Percentiles rank a stretch among this genome's conserved stretches.
Evolutionary conservation across 2,797 vertebrate genomes (phyloP).

Genomic region (Enteromius thamalakanensis): DNA sequence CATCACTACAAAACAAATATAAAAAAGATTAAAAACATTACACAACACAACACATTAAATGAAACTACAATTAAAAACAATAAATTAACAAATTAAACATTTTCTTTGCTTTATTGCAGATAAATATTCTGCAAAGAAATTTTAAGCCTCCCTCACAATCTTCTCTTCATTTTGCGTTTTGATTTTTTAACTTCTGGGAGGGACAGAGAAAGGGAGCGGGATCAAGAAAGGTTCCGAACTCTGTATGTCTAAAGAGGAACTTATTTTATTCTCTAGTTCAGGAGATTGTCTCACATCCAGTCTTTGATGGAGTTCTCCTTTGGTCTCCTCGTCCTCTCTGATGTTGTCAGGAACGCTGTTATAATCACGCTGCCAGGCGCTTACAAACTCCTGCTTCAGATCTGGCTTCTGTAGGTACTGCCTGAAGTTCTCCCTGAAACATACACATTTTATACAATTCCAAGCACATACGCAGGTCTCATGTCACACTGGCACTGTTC

Average conservation of each 20-base stretch:
- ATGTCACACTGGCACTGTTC: constrained; percentile 55
- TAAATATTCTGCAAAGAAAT: not conserved
- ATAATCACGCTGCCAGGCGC: constrained; percentile 88
- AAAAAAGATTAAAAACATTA: not conserved
- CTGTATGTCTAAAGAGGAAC: not conserved
- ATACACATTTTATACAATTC: constrained; percentile 23
- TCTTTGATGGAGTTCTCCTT: constrained; percentile 88
- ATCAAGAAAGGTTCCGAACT: not conserved
- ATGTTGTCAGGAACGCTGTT: constrained; percentile 85
- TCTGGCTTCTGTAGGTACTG: constrained; percentile 84
- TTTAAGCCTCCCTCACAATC: not conserved
- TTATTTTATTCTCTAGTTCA: too few relatives aligned
- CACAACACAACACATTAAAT: not conserved
- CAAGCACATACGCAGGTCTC: constrained; percentile 21
- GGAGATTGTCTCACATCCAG: constrained; percentile 75
- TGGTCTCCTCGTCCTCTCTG: constrained; percentile 86
- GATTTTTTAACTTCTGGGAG: too few relatives aligned
- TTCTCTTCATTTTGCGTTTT: not conserved
- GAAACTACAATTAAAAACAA: not conserved
- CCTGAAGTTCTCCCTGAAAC: constrained; percentile 74
- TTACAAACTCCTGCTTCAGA: constrained; percentile 87
- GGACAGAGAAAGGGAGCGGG: too few relatives aligned
- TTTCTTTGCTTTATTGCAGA: not conserved
- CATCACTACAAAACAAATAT: not conserved
- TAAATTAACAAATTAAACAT: not conserved